phyloP scores from a whole-genome alignment of 1,140 invertebrate genomes.

The Planococcus citri region DNA sequence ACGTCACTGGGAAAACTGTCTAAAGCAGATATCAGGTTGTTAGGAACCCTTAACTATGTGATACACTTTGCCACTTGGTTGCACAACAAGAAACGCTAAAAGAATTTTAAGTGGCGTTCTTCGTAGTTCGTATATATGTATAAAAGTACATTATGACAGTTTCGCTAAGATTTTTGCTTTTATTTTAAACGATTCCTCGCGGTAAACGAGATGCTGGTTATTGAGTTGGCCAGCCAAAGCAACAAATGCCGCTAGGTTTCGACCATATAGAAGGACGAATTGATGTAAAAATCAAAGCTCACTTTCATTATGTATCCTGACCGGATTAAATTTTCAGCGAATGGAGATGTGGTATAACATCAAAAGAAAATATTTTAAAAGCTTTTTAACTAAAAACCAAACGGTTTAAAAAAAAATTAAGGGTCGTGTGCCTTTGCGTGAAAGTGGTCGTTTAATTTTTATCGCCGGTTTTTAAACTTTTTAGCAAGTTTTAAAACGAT shows the following conservation, averaged over 20 bases:
- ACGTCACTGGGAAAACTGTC: conserved; percentile 12
- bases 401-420: background rate
- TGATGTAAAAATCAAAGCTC: background rate
- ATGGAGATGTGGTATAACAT: background rate
- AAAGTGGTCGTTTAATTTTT: conserved; percentile 7
- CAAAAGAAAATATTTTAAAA: background rate
- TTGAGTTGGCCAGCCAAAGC: too few relatives aligned
- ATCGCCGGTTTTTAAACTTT: background rate
- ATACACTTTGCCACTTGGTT: conserved; percentile 17
- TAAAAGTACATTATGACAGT: conserved; percentile 2
- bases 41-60: conserved; percentile 17
- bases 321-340: background rate
- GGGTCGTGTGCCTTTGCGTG: background rate
- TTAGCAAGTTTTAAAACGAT: conserved; percentile 3
- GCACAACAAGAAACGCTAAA: conserved; percentile 7
- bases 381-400: background rate
- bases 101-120: conserved; percentile 12
- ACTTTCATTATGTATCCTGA: background rate
- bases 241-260: background rate
- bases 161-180: background rate
- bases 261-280: background rate
- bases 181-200: too few relatives aligned
- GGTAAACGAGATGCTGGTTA: too few relatives aligned
- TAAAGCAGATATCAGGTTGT: conserved; percentile 18
- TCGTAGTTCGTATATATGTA: background rate